phyloP scores from a whole-genome alignment of 1,140 invertebrate species.

The Magallana ariakensis region DNA sequence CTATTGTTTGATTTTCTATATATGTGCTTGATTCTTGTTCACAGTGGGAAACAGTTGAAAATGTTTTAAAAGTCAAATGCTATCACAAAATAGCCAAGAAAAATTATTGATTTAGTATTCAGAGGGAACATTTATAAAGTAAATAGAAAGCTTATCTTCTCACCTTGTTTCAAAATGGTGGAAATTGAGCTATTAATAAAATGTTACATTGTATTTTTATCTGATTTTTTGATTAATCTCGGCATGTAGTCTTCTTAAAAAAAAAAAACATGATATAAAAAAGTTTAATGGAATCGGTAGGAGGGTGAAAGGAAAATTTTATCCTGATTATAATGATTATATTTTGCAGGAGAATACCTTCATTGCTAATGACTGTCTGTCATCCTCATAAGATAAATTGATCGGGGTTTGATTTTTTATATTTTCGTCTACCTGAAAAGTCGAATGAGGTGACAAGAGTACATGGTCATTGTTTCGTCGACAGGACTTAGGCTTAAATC shows the following conservation, averaged over 20 bases:
- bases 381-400: constrained; percentile 5
- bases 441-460: constrained; percentile 1
- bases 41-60: not conserved
- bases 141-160: constrained; percentile 18
- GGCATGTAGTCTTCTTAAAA: too few relatives aligned
- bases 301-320: too few relatives aligned
- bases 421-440: not conserved
- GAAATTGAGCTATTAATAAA: too few relatives aligned
- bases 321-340: not conserved
- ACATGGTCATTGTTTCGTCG: constrained; percentile 13
- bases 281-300: too few relatives aligned
- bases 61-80: constrained; percentile 37
- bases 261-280: too few relatives aligned
- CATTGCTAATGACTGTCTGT: not conserved
- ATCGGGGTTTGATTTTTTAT: not conserved
- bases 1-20: not conserved
- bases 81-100: constrained; percentile 24
- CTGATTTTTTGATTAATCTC: too few relatives aligned
- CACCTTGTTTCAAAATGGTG: constrained; percentile 5
- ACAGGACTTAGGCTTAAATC: not conserved
- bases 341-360: not conserved
- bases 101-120: constrained; percentile 33
- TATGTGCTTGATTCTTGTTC: not conserved
- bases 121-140: constrained; percentile 6
- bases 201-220: too few relatives aligned